Base-by-base conservation (phyloP, 2,797 vertebrate genomes). In the Gastrophryne carolinensis region DNA sequence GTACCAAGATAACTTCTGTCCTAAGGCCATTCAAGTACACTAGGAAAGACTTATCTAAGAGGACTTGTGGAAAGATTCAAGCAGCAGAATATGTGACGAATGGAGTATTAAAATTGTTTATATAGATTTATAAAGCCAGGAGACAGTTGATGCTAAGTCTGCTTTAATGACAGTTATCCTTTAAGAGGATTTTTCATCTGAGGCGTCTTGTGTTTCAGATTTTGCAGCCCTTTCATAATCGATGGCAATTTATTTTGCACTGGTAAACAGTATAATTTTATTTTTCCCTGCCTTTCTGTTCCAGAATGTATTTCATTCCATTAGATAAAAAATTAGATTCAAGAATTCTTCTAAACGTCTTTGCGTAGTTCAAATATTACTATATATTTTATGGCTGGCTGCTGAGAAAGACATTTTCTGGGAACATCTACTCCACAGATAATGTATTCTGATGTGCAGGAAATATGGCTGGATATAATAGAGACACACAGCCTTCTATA, bases 391-490 rank as follows among this genome's bases (percentile, higher is more conserved):
- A 75, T 68, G 50, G 47, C 64, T 17, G n/a, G 15, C 39, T 67
- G 73, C 72, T 74, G 72, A 74, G 72, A 58, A 61, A 52, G 54
- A 41, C 47, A 63, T 66, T 70, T 77, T 77, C 66, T 77, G 58
- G 73, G 50, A 77, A 64, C 66, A 56, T 70, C 57, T 21, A 70
- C 44, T 69, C 15, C 35, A 77, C 34, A 54, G 27, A 56, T 77
- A 70, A 63, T 70, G 24, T 54, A 70, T 77, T 70, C 66, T 47
- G 74, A 77, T 77, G 49, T 52, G 54, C 57, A 56, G 74, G 58
- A 77, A 77, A 77, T 70, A 64, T 71, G 57, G 35, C 21, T n/a
- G 62, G 74, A 53, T 63, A 56, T 77, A 77, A 77, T 77, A 63
- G 58, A 63, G 66, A 70, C 23, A 37, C 74, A 70, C 35, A 63